Evolutionary conservation across 2,113 vertebrate genomes (phyloP).

Genomic region (Phrynocephalus versicolor): DNA sequence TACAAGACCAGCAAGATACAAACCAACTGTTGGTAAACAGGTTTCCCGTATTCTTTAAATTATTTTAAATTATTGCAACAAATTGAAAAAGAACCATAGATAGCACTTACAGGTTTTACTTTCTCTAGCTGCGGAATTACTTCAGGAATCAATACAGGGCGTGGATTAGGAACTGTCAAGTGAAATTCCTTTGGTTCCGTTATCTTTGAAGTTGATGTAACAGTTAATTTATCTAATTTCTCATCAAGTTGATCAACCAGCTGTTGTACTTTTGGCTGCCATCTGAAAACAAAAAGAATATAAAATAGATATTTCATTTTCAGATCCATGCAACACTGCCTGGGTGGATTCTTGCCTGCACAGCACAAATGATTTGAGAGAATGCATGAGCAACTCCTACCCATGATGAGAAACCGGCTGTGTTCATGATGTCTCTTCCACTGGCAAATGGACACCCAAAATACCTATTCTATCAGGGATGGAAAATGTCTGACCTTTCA

Average conservation of each 20-base stretch:
- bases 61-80: not conserved
- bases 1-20: not conserved
- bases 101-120: conserved; percentile 78
- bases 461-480: too few species aligned
- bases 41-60: conserved; percentile 4
- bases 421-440: too few species aligned
- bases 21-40: not conserved
- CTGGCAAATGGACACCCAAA: too few species aligned
- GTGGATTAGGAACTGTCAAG: conserved; percentile 81
- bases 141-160: conserved; percentile 73
- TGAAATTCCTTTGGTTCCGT: conserved; percentile 85
- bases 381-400: too few species aligned
- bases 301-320: conserved; percentile 21
- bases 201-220: conserved; percentile 56
- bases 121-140: conserved; percentile 74
- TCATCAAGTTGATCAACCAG: conserved; percentile 76
- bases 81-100: conserved; percentile 36
- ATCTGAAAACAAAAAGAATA: conserved; percentile 73
- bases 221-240: conserved; percentile 31
- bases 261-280: conserved; percentile 82
- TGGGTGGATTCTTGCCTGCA: not conserved
- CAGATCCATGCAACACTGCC: not conserved
- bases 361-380: too few species aligned
- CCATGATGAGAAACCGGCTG: too few species aligned
- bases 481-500: too few species aligned